These are phyloP conservation scores for Caenorhabditis angaria DNA, from an alignment of 2,888 invertebrate species.

Conservation along the genomic window DNA sequence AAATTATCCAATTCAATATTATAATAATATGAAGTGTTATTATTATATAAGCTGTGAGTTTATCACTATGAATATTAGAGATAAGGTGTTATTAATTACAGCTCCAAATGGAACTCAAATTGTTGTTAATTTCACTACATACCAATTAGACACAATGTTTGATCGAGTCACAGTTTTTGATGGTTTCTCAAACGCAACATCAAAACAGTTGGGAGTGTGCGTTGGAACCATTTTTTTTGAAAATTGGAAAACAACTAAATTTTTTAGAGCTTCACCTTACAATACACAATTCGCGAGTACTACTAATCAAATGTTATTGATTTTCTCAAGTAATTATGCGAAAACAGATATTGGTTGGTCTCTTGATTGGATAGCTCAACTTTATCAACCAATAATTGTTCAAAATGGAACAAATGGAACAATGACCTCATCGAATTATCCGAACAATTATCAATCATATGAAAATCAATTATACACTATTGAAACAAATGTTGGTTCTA, in stretches of 20 bases:
- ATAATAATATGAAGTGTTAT: constrained; percentile 88
- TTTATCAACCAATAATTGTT: constrained; percentile 14
- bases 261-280: background rate
- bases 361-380: constrained; percentile 78
- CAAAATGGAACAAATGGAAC: constrained; percentile 78
- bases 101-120: constrained; percentile 13
- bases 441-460: constrained; percentile 79
- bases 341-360: constrained; percentile 79
- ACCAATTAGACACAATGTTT: constrained; percentile 17
- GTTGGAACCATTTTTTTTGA: background rate
- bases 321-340: constrained; percentile 73
- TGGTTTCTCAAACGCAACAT: constrained; percentile 15
- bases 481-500: constrained; percentile 8
- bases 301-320: constrained; percentile 13
- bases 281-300: background rate
- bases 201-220: constrained; percentile 15
- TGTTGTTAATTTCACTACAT: constrained; percentile 16
- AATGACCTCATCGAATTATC: constrained; percentile 89
- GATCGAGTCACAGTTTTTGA: constrained; percentile 22
- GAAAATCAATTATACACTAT: constrained; percentile 24
- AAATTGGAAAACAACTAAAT: constrained; percentile 12
- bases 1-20: constrained; percentile 31
- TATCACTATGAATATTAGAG: background rate
- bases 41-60: constrained; percentile 93
- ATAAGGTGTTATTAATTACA: background rate